Evolutionary conservation across 64 coral and sea anemone genomes (phyloP).

Genomic region (Actinia equina): DNA sequence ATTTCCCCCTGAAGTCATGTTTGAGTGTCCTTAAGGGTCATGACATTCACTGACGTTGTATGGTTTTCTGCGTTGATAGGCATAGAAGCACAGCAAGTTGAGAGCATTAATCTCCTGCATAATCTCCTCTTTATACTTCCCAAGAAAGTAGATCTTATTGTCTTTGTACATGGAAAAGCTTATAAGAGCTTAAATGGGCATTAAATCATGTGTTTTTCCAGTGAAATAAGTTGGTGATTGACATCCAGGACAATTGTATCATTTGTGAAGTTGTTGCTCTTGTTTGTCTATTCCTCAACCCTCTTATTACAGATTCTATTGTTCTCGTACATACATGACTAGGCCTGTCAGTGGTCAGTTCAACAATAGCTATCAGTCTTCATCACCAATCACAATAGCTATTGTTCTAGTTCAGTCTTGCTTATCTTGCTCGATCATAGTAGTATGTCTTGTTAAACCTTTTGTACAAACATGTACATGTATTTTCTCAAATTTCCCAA

Average conservation of each 20-base stretch:
- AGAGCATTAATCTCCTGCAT: neutral
- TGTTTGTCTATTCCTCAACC: neutral
- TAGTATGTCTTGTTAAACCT: neutral
- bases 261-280: neutral
- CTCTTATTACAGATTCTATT: conserved; percentile 12
- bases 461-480: neutral
- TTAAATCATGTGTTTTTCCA: neutral
- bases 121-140: conserved; percentile 9
- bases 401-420: neutral
- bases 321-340: neutral
- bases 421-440: neutral
- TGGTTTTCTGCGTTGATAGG: conserved; percentile 12
- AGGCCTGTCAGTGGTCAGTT: neutral
- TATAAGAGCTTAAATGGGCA: conserved; percentile 1
- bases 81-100: neutral
- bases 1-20: conserved; percentile 23
- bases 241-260: neutral
- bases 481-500: no score
- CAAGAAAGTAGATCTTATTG: neutral
- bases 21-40: conserved; percentile 14
- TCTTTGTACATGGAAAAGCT: conserved; percentile 1
- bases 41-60: conserved; percentile 16
- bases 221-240: neutral
- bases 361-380: neutral
- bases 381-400: neutral